Percentiles rank a stretch among this genome's conserved stretches.
These are phyloP conservation scores for Rhamnusium bicolor DNA, from an alignment of 2,888 invertebrate genomes.

Conservation along the genomic window DNA sequence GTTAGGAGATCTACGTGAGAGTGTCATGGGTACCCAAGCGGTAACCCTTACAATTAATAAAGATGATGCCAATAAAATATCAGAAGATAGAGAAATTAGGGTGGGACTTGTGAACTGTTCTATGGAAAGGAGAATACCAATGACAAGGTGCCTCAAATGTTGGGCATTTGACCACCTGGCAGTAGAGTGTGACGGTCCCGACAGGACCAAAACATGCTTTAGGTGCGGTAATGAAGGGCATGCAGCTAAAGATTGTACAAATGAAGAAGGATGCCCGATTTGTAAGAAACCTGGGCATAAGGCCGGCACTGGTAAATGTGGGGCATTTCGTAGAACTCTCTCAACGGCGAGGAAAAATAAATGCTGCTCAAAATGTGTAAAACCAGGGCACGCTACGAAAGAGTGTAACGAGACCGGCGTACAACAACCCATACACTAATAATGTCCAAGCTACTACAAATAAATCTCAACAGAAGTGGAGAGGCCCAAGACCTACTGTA, in stretches of 20 bases:
- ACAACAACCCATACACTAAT: neutral
- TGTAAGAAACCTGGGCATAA: neutral
- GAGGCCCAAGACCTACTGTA: neutral
- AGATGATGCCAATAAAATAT: neutral
- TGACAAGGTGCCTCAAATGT: neutral
- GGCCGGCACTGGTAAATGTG: neutral
- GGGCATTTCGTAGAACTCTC: neutral
- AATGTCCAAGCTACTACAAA: neutral
- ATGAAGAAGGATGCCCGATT: neutral
- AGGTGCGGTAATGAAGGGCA: conserved; percentile 1
- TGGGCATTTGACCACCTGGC: neutral
- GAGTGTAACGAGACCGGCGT: neutral
- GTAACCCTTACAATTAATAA: neutral
- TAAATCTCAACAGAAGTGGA: neutral
- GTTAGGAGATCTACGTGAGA: neutral
- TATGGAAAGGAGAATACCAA: neutral
- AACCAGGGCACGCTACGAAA: neutral
- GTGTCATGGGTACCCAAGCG: neutral
- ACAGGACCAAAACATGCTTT: neutral
- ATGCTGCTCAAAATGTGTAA: no score
- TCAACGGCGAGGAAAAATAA: neutral
- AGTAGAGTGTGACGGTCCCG: neutral
- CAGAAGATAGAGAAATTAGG: neutral
- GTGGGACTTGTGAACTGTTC: neutral
- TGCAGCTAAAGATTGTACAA: neutral